Evolutionary conservation across 2,888 invertebrate genomes (phyloP).

Genomic region (Sinopyrophorus schimmeli): DNA sequence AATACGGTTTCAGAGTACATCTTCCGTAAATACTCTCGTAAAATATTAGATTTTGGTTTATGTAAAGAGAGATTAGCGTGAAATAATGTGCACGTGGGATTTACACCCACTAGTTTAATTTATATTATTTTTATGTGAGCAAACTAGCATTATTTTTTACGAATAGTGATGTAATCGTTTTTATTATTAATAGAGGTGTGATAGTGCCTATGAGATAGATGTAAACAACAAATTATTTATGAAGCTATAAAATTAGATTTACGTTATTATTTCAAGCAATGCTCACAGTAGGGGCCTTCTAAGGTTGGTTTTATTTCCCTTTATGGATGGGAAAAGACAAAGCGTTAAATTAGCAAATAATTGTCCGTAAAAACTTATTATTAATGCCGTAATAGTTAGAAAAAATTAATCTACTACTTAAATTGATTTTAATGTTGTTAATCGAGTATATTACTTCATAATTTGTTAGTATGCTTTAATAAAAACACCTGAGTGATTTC

Average conservation of each 20-base stretch:
- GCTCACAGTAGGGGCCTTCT: constrained; percentile 5
- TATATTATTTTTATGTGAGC: constrained; percentile 20
- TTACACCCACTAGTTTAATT: constrained; percentile 25
- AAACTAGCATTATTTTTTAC: constrained; percentile 17
- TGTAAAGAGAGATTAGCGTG: background rate
- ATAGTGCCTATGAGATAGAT: constrained; percentile 3
- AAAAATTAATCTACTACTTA: too few relatives aligned
- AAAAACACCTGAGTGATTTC: too few relatives aligned
- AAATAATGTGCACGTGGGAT: constrained; percentile 18
- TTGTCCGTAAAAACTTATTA: too few relatives aligned
- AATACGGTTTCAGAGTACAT: constrained; percentile 1
- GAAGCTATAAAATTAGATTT: constrained; percentile 12
- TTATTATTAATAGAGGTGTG: constrained; percentile 22
- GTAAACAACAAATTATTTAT: constrained; percentile 14
- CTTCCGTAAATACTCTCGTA: background rate
- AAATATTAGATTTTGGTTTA: background rate
- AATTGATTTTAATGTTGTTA: too few relatives aligned
- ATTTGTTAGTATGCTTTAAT: too few relatives aligned
- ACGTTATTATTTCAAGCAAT: constrained; percentile 6
- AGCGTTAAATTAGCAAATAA: too few relatives aligned
- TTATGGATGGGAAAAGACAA: too few relatives aligned
- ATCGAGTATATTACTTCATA: too few relatives aligned
- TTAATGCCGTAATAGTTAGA: too few relatives aligned
- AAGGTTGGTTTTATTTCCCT: too few relatives aligned
- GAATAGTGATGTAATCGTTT: constrained; percentile 18